phyloP scores from a whole-genome alignment of 2,888 invertebrate species.

The Agrotis ipsilon region DNA sequence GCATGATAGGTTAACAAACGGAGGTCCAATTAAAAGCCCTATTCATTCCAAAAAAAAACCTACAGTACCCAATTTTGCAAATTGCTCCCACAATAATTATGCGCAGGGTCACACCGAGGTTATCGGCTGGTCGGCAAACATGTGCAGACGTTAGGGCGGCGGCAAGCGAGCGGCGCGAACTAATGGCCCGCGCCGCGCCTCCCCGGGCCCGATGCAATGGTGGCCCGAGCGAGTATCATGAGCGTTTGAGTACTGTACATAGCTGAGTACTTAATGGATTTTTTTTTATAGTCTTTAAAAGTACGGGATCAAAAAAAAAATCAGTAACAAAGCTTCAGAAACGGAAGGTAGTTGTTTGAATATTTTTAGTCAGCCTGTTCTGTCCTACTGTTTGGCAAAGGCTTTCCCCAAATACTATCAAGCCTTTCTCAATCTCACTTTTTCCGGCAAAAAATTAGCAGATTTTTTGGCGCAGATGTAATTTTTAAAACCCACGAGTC shows the following conservation, averaged over 20 bases:
- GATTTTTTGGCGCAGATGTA: no score
- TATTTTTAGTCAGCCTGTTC: no score
- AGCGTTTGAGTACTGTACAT: conserved; percentile 31
- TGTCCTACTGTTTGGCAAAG: no score
- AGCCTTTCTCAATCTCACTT: no score
- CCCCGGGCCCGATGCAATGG: conserved; percentile 20
- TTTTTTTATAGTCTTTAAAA: neutral
- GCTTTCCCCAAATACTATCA: no score
- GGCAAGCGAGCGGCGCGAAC: conserved; percentile 32
- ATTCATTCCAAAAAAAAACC: conserved; percentile 17
- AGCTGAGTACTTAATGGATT: neutral
- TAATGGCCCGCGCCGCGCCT: conserved; percentile 54
- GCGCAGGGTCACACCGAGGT: conserved; percentile 57
- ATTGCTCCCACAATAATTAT: conserved; percentile 61
- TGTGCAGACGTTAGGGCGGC: conserved; percentile 64
- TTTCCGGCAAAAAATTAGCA: no score
- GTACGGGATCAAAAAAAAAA: no score
- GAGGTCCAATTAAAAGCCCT: conserved; percentile 25
- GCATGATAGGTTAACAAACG: neutral
- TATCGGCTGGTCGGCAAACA: conserved; percentile 62
- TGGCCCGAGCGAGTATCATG: conserved; percentile 45
- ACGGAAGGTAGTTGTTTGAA: no score
- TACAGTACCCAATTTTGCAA: conserved; percentile 40
- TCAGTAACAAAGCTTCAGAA: no score
- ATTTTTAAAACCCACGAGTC: no score